phyloP scores from a whole-genome alignment of 2,113 vertebrate genomes.

The Hippocampus mohnikei region DNA sequence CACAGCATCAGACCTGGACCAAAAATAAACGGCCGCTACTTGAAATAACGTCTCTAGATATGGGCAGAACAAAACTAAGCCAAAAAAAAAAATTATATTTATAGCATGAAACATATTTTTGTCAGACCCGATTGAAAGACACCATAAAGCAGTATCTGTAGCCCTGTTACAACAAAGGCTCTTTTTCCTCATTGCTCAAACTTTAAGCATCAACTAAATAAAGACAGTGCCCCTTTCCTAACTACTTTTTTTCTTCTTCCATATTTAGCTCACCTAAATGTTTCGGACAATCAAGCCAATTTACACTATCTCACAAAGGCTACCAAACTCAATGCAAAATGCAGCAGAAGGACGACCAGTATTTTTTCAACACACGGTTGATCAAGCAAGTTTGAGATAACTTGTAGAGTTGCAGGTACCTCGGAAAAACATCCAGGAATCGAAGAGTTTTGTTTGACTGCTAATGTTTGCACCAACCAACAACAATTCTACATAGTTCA shows the following conservation, averaged over 20 bases:
- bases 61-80: not conserved
- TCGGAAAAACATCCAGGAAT: not conserved
- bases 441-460: not conserved
- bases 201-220: not conserved
- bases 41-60: not conserved
- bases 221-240: not conserved
- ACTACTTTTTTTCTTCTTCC: too few relatives aligned
- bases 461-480: not conserved
- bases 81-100: not conserved
- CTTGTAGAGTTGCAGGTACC: not conserved
- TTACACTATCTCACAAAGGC: too few relatives aligned
- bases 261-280: too few relatives aligned
- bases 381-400: not conserved
- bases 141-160: not conserved
- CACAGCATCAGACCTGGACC: conserved; percentile 64
- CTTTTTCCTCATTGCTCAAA: not conserved
- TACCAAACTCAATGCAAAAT: too few relatives aligned
- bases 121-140: not conserved
- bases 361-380: not conserved
- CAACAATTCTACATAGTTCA: not conserved
- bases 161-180: not conserved
- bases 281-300: too few relatives aligned
- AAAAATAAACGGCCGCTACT: conserved; percentile 4
- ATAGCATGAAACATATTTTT: not conserved
- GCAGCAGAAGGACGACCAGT: too few relatives aligned